Base-by-base conservation (phyloP, 2,888 invertebrate species). In the Smittia sp. region DNA sequence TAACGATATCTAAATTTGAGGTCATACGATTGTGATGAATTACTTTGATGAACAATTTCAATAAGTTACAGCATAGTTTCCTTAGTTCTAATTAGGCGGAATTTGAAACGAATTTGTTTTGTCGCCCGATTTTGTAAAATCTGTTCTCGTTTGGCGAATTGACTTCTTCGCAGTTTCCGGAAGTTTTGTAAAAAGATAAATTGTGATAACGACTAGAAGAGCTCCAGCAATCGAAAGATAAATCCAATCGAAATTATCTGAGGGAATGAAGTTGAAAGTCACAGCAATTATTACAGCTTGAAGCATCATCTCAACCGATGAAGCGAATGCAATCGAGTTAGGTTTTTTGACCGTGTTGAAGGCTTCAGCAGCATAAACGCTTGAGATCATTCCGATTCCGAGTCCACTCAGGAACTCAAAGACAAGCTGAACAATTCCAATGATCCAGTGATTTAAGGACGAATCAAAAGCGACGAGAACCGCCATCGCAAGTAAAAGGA, bases 111-210 rank as follows among this genome's bases (percentile, higher is more conserved):
- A 6, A 32, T 32, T 32, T 32, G n/a, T n/a, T n/a, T n/a, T n/a
- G n/a, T 67, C 73, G 32, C 73, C 74, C 11, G 15, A 46, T 46
- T 73, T 67, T 7, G 27, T 18, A 27, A 73, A 74, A 32, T 74
- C 74, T 24, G 15, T 70, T 39, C 73, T 66, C 68, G 74, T 52
- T 52, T 75, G 69, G 46, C 70, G n/a, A 15, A 75, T 65, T 0
- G 74, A 67, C 66, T 62, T 54, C 15, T 32, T 52, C 20, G 69
- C 66, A 15, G 75, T 75, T 63, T 75, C 75, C 46, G 75, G 75
- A 11, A 75, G 38, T 9, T 24, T 27, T 32, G 24, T 46, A 27
- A 62, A 73, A n/a, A 74, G 54, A 15, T 41, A 27, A 11, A 20
- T 11, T 15, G 74, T 69, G 25, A 74, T 39, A 25, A 25, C 24